Conservation (phyloP, 1,140 invertebrate genomes). For the Hestina assimilis region DNA sequence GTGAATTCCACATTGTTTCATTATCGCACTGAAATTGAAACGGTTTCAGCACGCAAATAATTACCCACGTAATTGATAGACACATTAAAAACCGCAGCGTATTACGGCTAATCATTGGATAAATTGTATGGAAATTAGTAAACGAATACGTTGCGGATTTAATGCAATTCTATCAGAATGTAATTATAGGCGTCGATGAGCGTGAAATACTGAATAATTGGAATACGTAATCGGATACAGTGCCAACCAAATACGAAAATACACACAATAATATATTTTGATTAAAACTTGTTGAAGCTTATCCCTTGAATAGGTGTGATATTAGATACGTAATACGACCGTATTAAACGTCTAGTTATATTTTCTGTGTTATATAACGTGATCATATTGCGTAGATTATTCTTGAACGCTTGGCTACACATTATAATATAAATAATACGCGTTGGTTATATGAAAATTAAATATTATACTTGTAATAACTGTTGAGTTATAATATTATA, state of each 20-base stretch:
- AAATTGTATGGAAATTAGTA: constrained; percentile 71
- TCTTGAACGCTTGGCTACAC: not conserved
- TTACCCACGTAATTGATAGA: constrained; percentile 33
- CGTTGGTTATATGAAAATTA: not conserved
- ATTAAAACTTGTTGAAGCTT: constrained; percentile 27
- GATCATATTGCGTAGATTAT: constrained; percentile 1
- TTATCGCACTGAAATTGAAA: constrained; percentile 32
- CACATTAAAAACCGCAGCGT: constrained; percentile 40
- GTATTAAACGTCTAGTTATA: constrained; percentile 12
- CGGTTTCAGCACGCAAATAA: constrained; percentile 31
- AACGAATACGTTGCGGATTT: constrained; percentile 56
- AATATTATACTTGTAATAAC: not conserved
- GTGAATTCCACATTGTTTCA: constrained; percentile 29
- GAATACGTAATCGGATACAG: constrained; percentile 62
- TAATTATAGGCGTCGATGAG: constrained; percentile 72
- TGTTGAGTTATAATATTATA: too few species aligned
- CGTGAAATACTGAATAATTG: constrained; percentile 74
- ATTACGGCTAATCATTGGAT: constrained; percentile 68
- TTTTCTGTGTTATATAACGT: constrained; percentile 4
- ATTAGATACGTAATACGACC: constrained; percentile 12
- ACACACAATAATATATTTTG: constrained; percentile 35
- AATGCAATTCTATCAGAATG: constrained; percentile 71
- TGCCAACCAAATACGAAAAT: constrained; percentile 40
- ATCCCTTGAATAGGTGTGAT: constrained; percentile 18
- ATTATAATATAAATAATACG: not conserved